These are phyloP conservation scores for Cataglyphis livida DNA, from an alignment of 2,888 invertebrate species.

Conservation along the genomic window DNA sequence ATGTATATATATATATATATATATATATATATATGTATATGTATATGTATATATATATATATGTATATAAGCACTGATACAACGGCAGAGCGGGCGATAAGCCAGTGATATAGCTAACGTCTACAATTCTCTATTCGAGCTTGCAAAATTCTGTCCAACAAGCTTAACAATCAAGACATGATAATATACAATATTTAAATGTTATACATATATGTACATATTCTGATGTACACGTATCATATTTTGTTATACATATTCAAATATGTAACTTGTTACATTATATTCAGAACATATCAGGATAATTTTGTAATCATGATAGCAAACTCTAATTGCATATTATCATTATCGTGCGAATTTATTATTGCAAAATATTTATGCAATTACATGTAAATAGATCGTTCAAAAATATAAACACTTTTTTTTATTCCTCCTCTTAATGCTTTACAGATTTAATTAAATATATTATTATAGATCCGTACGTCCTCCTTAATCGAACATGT, in stretches of 20 bases:
- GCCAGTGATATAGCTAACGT: slow-evolving; percentile 26
- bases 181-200: not conserved
- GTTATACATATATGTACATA: no score
- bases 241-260: not conserved
- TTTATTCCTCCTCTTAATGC: not conserved
- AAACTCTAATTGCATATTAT: slow-evolving; percentile 2
- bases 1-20: not conserved
- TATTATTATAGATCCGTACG: not conserved
- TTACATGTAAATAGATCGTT: not conserved
- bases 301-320: not conserved
- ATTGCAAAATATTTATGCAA: not conserved
- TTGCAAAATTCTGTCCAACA: not conserved
- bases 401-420: not conserved
- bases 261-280: not conserved
- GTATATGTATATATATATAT: no score
- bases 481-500: not conserved
- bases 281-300: not conserved
- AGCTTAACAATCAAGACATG: not conserved
- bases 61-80: not conserved
- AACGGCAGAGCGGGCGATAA: slow-evolving; percentile 8
- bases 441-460: not conserved
- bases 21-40: not conserved
- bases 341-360: not conserved
- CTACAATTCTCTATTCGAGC: not conserved
- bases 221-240: no score